phyloP scores from a whole-genome alignment of 2,113 vertebrate species.

The Hydrochoerus hydrochaeris region DNA sequence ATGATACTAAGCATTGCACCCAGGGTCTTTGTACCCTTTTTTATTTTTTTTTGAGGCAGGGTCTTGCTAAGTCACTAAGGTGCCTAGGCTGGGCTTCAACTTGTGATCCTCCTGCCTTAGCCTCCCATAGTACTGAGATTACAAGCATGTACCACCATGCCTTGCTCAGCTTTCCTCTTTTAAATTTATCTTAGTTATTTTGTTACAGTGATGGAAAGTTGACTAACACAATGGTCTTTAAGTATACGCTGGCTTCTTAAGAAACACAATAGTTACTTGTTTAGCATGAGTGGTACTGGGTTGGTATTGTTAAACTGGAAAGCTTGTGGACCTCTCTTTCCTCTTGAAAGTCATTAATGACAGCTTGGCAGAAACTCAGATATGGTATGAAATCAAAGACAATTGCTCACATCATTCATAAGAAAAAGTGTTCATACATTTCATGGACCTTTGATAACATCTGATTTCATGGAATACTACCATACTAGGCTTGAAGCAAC shows the following conservation, averaged over 20 bases:
- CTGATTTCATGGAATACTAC: not conserved
- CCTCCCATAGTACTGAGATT: not conserved
- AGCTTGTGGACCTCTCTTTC: not conserved
- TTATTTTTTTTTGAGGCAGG: not conserved
- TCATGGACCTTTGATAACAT: not conserved
- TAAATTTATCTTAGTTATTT: not conserved
- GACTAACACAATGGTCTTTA: not conserved
- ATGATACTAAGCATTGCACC: not conserved
- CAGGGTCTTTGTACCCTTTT: not conserved
- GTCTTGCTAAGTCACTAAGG: not conserved
- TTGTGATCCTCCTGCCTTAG: not conserved
- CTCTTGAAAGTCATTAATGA: not conserved
- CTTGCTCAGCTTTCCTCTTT: not conserved
- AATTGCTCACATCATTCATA: not conserved
- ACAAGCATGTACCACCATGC: not conserved
- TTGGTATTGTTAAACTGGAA: not conserved
- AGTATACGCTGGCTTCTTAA: not conserved
- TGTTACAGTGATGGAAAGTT: not conserved
- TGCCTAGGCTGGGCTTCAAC: not conserved
- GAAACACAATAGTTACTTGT: not conserved
- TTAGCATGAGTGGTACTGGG: not conserved
- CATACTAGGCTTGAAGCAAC: not conserved
- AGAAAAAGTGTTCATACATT: not conserved
- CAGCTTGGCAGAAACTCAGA: not conserved
- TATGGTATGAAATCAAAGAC: not conserved